These are phyloP conservation scores for Amazona vittata DNA, from an alignment of 2,113 vertebrate species.

Conservation along the genomic window DNA sequence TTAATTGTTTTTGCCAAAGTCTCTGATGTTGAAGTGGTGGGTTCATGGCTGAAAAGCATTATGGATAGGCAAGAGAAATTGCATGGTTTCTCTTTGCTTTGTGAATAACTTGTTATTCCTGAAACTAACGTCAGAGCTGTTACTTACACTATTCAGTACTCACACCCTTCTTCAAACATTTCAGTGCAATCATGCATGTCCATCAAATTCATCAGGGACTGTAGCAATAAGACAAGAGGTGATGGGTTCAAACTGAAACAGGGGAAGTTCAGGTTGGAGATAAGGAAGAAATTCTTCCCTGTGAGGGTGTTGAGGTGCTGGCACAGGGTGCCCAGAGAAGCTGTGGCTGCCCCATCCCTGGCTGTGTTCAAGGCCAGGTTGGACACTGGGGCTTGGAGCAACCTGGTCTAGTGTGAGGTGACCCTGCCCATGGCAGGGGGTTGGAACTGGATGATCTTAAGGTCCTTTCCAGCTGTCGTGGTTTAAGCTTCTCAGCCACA, in stretches of 20 bases:
- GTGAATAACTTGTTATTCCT: neutral
- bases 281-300: neutral
- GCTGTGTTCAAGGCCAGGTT: too few species aligned
- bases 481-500: too few species aligned
- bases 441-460: too few species aligned
- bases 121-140: constrained; percentile 3
- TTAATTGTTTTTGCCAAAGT: neutral
- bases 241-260: neutral
- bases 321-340: too few species aligned
- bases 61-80: neutral
- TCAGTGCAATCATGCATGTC: neutral
- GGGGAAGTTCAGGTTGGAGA: neutral
- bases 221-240: neutral
- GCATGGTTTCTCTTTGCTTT: neutral
- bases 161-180: neutral
- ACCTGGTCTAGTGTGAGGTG: too few species aligned
- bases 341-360: too few species aligned
- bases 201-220: neutral
- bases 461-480: too few species aligned
- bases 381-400: too few species aligned
- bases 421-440: too few species aligned
- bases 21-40: neutral
- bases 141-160: neutral
- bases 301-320: too few species aligned
- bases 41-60: neutral